phyloP scores from a whole-genome alignment of 1,140 invertebrate species.

The Pinna nobilis region DNA sequence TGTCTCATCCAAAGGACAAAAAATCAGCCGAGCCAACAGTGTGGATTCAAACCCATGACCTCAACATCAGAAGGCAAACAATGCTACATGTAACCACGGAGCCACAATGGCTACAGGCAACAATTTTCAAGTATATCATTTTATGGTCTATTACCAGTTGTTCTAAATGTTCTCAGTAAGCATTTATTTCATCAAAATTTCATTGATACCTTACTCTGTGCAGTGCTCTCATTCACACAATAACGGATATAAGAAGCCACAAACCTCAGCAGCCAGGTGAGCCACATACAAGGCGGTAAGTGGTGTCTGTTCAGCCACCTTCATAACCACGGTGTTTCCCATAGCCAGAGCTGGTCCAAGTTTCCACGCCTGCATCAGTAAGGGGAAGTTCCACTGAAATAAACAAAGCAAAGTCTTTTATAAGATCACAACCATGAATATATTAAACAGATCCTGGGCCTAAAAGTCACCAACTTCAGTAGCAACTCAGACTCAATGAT shows the following conservation, averaged over 20 bases:
- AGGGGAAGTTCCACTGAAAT: slow-evolving; percentile 80
- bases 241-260: not conserved
- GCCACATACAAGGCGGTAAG: slow-evolving; percentile 65
- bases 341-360: slow-evolving; percentile 79
- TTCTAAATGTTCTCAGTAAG: too few species aligned
- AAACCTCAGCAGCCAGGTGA: slow-evolving; percentile 64
- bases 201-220: not conserved
- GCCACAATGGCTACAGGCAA: not conserved
- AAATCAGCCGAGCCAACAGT: too few species aligned
- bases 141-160: slow-evolving; percentile 79
- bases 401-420: slow-evolving; percentile 37
- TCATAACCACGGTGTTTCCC: slow-evolving; percentile 80
- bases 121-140: not conserved
- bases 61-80: too few species aligned
- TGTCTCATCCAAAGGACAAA: too few species aligned
- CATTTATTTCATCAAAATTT: not conserved
- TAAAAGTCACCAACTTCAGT: not conserved
- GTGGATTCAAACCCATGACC: too few species aligned
- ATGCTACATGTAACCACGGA: not conserved
- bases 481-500: not conserved
- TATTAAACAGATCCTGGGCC: too few species aligned
- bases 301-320: slow-evolving; percentile 81
- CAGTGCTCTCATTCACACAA: not conserved
- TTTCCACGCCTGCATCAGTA: slow-evolving; percentile 76
- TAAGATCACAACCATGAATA: too few species aligned